These are phyloP conservation scores for Erynnis tages DNA, from an alignment of 2,888 invertebrate species.

Conservation along the genomic window DNA sequence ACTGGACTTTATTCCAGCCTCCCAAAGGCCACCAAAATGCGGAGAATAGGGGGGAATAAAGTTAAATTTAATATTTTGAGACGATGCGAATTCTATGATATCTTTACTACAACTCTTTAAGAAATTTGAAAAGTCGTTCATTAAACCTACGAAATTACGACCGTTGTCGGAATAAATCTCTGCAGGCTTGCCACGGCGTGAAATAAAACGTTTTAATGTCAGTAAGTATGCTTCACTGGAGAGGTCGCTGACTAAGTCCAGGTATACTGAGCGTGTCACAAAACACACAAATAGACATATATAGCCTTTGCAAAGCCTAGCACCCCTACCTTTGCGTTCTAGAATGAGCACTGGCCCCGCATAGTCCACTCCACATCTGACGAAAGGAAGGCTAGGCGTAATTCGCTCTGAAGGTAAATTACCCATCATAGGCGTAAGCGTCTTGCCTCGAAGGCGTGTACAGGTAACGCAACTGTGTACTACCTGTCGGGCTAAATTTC, in stretches of 20 bases:
- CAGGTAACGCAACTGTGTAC: slow-evolving; percentile 22
- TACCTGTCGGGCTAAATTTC: slow-evolving; percentile 25
- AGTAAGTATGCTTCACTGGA: slow-evolving; percentile 20
- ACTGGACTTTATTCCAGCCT: slow-evolving; percentile 24
- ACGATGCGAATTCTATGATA: slow-evolving; percentile 14
- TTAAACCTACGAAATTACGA: slow-evolving; percentile 20
- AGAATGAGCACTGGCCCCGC: slow-evolving; percentile 21
- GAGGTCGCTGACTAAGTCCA: slow-evolving; percentile 22
- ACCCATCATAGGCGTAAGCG: slow-evolving; percentile 21
- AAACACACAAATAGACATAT: slow-evolving; percentile 24
- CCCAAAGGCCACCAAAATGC: slow-evolving; percentile 33
- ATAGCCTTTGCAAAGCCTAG: slow-evolving; percentile 16
- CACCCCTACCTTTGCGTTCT: slow-evolving; percentile 21
- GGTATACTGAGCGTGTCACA: slow-evolving; percentile 11
- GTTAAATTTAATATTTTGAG: slow-evolving; percentile 19
- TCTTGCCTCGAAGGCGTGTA: slow-evolving; percentile 17
- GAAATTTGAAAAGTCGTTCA: slow-evolving; percentile 13
- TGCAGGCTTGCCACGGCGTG: slow-evolving; percentile 25
- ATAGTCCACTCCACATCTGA: slow-evolving; percentile 15
- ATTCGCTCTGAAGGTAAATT: slow-evolving; percentile 10
- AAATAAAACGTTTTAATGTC: slow-evolving; percentile 23
- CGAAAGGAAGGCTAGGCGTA: background rate
- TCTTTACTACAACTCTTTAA: background rate
- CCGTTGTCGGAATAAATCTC: slow-evolving; percentile 25
- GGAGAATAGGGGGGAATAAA: slow-evolving; percentile 29